Conservation (phyloP, 2,888 invertebrate genomes). For the Plusia festucae region DNA sequence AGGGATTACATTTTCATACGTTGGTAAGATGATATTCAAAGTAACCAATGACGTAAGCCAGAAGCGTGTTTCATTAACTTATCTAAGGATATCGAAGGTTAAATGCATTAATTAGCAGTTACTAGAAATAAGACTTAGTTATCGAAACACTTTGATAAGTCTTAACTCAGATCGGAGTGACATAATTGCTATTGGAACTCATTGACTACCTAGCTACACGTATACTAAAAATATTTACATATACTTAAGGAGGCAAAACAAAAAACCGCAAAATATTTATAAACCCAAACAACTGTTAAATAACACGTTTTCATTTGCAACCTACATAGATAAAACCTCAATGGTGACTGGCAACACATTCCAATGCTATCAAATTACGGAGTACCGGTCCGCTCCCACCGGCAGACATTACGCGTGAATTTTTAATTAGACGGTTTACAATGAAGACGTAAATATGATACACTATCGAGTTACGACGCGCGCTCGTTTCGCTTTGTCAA, state of each 20-base stretch:
- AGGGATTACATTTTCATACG: conserved; percentile 56
- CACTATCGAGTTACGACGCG: conserved; percentile 66
- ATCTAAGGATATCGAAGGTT: conserved; percentile 57
- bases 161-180: conserved; percentile 31
- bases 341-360: conserved; percentile 72
- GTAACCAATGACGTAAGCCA: conserved; percentile 47
- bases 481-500: conserved; percentile 67
- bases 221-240: conserved; percentile 28
- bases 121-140: conserved; percentile 17
- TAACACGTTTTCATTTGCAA: conserved; percentile 74
- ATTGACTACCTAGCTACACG: conserved; percentile 34
- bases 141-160: conserved; percentile 26
- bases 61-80: conserved; percentile 41
- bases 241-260: conserved; percentile 39
- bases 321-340: conserved; percentile 76
- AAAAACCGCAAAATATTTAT: conserved; percentile 51
- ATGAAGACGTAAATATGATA: conserved; percentile 68
- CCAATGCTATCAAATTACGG: conserved; percentile 74
- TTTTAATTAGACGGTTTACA: conserved; percentile 71
- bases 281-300: conserved; percentile 67
- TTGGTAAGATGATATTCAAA: conserved; percentile 34
- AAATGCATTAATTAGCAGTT: conserved; percentile 40
- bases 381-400: conserved; percentile 65
- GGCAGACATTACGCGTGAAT: conserved; percentile 60
- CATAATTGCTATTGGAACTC: conserved; percentile 26